Percentiles rank a stretch among this genome's conserved stretches.
Conservation (phyloP, 2,113 vertebrate genomes). For the Neogobius melanostomus region DNA sequence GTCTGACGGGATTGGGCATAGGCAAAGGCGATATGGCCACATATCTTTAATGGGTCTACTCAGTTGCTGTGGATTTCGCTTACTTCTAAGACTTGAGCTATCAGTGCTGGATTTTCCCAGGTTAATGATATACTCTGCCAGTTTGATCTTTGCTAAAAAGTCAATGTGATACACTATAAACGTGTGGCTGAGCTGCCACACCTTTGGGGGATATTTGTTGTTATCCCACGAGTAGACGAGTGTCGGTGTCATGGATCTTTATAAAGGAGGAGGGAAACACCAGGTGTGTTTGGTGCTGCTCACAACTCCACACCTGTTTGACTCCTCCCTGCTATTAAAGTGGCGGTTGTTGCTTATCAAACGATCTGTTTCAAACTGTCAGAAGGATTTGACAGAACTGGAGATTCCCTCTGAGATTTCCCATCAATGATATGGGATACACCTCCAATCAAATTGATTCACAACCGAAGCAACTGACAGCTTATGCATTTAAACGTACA, state of each 20-base stretch:
- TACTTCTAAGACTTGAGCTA: conserved; percentile 35
- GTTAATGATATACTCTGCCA: conserved; percentile 77
- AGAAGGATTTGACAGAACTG: conserved; percentile 15
- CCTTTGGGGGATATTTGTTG: conserved; percentile 53
- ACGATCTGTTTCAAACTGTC: conserved; percentile 60
- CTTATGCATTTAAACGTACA: neutral
- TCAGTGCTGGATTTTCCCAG: conserved; percentile 63
- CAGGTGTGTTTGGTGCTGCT: conserved; percentile 23
- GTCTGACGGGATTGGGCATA: too few species aligned
- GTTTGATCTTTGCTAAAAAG: conserved; percentile 76
- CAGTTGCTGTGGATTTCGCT: neutral
- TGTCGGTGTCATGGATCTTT: conserved; percentile 50
- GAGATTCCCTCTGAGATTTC: conserved; percentile 7
- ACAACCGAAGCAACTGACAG: neutral
- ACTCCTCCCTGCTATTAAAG: conserved; percentile 33
- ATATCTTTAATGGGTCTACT: too few species aligned
- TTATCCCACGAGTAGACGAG: conserved; percentile 60
- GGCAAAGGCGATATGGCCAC: too few species aligned
- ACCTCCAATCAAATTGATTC: neutral
- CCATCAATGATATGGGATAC: neutral
- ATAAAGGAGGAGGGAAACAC: conserved; percentile 59
- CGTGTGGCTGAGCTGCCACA: conserved; percentile 21
- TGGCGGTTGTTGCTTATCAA: conserved; percentile 66
- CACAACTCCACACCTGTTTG: conserved; percentile 49
- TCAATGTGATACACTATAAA: conserved; percentile 65